Evolutionary conservation across 2,888 invertebrate species (phyloP).

Genomic region (Plebejus anna): DNA sequence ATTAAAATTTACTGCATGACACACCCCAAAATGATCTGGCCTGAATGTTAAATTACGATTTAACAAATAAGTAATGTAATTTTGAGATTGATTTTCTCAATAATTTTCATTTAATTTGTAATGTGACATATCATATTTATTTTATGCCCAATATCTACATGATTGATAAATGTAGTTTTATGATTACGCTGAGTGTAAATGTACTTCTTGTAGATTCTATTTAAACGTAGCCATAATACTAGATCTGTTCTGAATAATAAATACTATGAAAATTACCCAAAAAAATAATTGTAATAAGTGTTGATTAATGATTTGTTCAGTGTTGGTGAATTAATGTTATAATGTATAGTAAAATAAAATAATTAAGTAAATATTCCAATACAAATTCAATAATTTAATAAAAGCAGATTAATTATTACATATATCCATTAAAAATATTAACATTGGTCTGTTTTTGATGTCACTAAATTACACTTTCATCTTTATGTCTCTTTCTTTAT

Average conservation of each 20-base stretch:
- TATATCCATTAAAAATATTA: too few species aligned
- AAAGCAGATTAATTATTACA: neutral
- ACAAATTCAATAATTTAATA: neutral
- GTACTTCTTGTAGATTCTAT: constrained; percentile 42
- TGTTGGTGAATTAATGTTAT: constrained; percentile 57
- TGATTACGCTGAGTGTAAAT: constrained; percentile 36
- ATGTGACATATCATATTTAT: constrained; percentile 13
- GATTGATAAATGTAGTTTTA: constrained; percentile 28
- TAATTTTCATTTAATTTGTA: neutral
- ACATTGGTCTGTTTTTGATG: too few species aligned
- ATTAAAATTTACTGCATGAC: neutral
- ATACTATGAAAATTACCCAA: constrained; percentile 45
- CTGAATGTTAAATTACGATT: neutral
- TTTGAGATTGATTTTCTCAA: neutral
- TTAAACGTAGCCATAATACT: constrained; percentile 37
- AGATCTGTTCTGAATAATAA: constrained; percentile 56
- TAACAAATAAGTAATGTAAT: neutral
- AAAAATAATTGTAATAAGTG: constrained; percentile 68
- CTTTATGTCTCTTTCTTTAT: too few species aligned
- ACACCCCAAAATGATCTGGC: neutral
- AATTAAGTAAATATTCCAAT: constrained; percentile 7
- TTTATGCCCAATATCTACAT: constrained; percentile 32
- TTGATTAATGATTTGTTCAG: constrained; percentile 68
- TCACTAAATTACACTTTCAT: too few species aligned
- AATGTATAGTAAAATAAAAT: constrained; percentile 39